These are phyloP conservation scores for Ochlodes sylvanus DNA, from an alignment of 2,888 invertebrate genomes.

Conservation along the genomic window DNA sequence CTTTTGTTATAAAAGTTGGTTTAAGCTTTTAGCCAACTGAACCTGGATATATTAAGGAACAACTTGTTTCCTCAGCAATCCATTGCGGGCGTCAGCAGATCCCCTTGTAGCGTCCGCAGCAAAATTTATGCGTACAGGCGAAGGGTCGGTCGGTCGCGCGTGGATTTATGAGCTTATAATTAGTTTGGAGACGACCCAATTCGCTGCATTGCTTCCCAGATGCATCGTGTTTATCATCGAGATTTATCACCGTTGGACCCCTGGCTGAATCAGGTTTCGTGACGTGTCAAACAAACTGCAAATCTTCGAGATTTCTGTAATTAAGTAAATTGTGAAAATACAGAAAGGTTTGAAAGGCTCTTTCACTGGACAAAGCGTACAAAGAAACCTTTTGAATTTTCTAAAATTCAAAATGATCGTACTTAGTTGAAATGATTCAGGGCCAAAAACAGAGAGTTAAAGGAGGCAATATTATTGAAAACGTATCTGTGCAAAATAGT, in stretches of 20 bases:
- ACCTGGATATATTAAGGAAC: neutral
- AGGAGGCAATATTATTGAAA: too few relatives aligned
- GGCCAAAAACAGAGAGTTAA: too few relatives aligned
- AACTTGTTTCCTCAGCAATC: slow-evolving; percentile 11
- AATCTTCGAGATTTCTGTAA: neutral
- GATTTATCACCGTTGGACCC: slow-evolving; percentile 9
- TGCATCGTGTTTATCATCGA: slow-evolving; percentile 38
- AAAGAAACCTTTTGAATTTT: too few relatives aligned
- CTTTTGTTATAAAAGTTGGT: too few relatives aligned
- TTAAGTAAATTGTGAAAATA: too few relatives aligned
- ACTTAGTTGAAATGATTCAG: too few relatives aligned
- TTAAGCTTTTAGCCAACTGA: too few relatives aligned
- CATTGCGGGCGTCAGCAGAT: slow-evolving; percentile 45
- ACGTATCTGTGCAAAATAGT: too few relatives aligned
- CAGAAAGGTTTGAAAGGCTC: too few relatives aligned
- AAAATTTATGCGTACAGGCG: slow-evolving; percentile 53
- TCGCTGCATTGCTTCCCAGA: slow-evolving; percentile 44
- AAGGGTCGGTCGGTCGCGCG: slow-evolving; percentile 51
- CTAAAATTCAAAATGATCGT: too few relatives aligned
- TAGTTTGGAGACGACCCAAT: slow-evolving; percentile 71
- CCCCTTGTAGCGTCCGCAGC: slow-evolving; percentile 53
- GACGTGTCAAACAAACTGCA: neutral
- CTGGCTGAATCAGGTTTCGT: slow-evolving; percentile 9
- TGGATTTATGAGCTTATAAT: slow-evolving; percentile 67
- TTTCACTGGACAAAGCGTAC: too few relatives aligned